Percentiles rank a stretch among this genome's conserved stretches.
phyloP scores from a whole-genome alignment of 2,888 invertebrate species.

The Pterostichus niger region DNA sequence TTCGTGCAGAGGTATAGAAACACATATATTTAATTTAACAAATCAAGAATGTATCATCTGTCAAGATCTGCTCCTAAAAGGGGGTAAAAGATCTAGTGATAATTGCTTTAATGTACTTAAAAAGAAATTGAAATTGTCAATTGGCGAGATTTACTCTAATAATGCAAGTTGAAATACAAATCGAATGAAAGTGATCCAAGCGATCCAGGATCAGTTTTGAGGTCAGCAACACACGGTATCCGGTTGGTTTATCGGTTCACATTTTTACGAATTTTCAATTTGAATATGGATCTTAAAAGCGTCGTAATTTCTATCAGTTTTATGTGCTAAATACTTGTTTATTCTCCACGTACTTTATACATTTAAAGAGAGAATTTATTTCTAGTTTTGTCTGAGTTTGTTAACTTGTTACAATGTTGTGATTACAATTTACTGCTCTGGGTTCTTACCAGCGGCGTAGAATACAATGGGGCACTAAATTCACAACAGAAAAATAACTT shows the following conservation, averaged over 20 bases:
- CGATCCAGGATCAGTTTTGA: background rate
- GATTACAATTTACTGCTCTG: conserved; percentile 60
- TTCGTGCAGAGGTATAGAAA: too few relatives aligned
- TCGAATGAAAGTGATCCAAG: conserved; percentile 1
- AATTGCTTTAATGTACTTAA: too few relatives aligned
- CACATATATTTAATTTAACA: too few relatives aligned
- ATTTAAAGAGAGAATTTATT: conserved; percentile 57
- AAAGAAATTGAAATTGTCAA: too few relatives aligned
- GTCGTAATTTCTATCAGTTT: conserved; percentile 55
- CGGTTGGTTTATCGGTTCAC: conserved; percentile 7
- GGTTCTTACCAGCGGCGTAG: conserved; percentile 31
- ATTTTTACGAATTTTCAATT: conserved; percentile 42
- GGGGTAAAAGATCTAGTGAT: too few relatives aligned
- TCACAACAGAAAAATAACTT: too few relatives aligned
- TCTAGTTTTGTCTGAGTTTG: conserved; percentile 64
- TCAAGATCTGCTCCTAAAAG: too few relatives aligned
- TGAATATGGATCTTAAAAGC: conserved; percentile 56
- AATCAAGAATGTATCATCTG: too few relatives aligned
- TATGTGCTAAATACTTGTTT: conserved; percentile 58
- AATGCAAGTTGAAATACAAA: background rate
- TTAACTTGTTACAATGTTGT: conserved; percentile 62
- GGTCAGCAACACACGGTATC: conserved; percentile 24
- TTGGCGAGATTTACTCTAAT: too few relatives aligned
- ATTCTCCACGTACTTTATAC: conserved; percentile 45
- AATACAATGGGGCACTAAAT: background rate